A percentile compares a stretch with the other conserved stretches of the same genome.
phyloP scores from a whole-genome alignment of 2,888 invertebrate genomes.

The Heliconius ethilla region DNA sequence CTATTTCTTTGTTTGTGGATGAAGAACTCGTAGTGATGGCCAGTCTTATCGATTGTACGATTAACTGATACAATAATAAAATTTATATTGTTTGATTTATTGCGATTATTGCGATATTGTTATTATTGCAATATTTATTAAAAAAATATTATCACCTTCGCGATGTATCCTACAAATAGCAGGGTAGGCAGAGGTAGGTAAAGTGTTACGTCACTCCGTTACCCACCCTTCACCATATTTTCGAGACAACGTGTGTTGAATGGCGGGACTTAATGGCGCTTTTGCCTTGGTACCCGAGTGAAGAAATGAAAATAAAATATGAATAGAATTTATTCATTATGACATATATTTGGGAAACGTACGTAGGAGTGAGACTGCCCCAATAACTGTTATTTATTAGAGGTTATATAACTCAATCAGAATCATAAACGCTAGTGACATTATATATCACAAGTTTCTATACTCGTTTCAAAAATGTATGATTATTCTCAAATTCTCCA shows the following conservation, averaged over 20 bases:
- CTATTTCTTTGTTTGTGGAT: slow-evolving; percentile 69
- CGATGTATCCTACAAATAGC: too few relatives aligned
- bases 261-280: too few relatives aligned
- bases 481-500: slow-evolving; percentile 38
- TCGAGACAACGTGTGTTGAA: too few relatives aligned
- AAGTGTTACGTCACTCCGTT: too few relatives aligned
- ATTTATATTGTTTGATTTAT: too few relatives aligned
- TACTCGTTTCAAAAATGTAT: slow-evolving; percentile 39
- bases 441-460: slow-evolving; percentile 27
- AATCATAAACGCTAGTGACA: slow-evolving; percentile 31
- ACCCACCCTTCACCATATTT: too few relatives aligned
- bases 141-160: too few relatives aligned
- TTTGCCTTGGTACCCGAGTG: too few relatives aligned
- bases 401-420: slow-evolving; percentile 19
- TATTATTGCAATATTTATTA: too few relatives aligned
- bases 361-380: slow-evolving; percentile 29
- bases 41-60: slow-evolving; percentile 31
- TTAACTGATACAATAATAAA: neutral
- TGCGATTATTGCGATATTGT: too few relatives aligned
- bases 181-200: too few relatives aligned
- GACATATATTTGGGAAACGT: neutral
- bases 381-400: slow-evolving; percentile 29
- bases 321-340: neutral
- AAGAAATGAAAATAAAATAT: too few relatives aligned
- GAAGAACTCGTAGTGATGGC: slow-evolving; percentile 50